Base-by-base conservation (phyloP, 2,888 invertebrate genomes). In the Idaea aversata region DNA sequence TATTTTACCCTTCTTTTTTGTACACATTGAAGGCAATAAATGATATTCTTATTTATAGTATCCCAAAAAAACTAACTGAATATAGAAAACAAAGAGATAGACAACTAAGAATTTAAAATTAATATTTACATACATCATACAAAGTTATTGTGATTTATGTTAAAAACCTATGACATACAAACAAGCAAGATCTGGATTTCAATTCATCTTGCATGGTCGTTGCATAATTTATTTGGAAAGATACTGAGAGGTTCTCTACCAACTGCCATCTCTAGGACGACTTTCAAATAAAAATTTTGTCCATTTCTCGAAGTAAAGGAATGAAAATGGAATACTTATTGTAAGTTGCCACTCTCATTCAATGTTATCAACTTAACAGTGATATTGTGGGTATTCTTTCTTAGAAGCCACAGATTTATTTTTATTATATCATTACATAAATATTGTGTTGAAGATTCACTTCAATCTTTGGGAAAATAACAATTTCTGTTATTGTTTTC, bases 201-300 rank as follows among this genome's bases (percentile, higher is more conserved):
- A 63, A 64, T 66, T 65, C 57, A 68, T 68, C 65, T 67, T 62
- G 65, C 62, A 62, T 66, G 65, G 63, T 64, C 63, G 63, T 62
- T 70, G 65, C 65, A 69, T 72, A 70, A 72, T 68, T 58, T 67
- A 65, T 67, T 59, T 13, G 7, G 13, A 47, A 47, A 10, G 10
- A 34, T 13, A 10, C 34, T 34, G 59, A 7, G 47, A 63, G 61
- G 61, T 47, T 47, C 47, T 47, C 10, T 47, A 61, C 15, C 60
- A 63, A 36, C 60, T 5, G 35, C 10, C 36, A 62, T 35, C 64
- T 67, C 58, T 60, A 61, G 59, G 67, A 64, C 64, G 63, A 65
- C 67, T 67, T 69, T 63, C 63, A 65, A 67, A 64, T 65, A 34
- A 10, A 59, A 65, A 65, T 63, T 61, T 61, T 64, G 61, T 61